Percentiles rank a stretch among this genome's conserved stretches.
phyloP scores from a whole-genome alignment of 2,888 invertebrate genomes.

The Cyclophora punctaria region DNA sequence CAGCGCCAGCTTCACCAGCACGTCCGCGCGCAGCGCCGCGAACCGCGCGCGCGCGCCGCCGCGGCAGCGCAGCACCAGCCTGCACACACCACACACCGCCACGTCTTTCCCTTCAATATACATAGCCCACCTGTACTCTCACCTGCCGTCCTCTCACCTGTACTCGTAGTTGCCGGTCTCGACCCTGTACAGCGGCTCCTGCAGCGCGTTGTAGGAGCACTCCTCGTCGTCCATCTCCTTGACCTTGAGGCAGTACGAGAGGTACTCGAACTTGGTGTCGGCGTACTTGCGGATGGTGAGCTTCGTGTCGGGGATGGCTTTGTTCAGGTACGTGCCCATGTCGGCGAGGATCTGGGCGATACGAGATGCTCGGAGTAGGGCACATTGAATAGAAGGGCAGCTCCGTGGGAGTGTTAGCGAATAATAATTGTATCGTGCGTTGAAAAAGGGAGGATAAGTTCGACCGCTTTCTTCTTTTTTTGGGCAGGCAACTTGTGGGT shows the following conservation, averaged over 20 bases:
- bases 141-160: conserved; percentile 62
- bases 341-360: conserved; percentile 86
- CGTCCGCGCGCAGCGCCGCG: conserved; percentile 89
- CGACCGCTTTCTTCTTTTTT: no score
- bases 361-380: background rate
- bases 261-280: conserved; percentile 98
- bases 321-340: conserved; percentile 96
- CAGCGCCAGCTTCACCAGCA: conserved; percentile 96
- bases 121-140: no score
- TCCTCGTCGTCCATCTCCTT: conserved; percentile 99
- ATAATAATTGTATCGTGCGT: no score
- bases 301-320: conserved; percentile 98
- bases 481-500: no score
- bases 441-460: no score
- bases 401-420: no score
- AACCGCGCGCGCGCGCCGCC: conserved; percentile 93
- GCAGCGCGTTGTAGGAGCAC: conserved; percentile 91
- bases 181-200: conserved; percentile 97
- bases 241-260: conserved; percentile 98
- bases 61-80: conserved; percentile 93
- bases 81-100: conserved; percentile 31
- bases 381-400: no score
- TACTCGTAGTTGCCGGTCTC: conserved; percentile 99
- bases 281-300: conserved; percentile 98
- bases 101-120: no score